Evolutionary conservation across 2,113 vertebrate species (phyloP).

Genomic region (Salvelinus fontinalis): DNA sequence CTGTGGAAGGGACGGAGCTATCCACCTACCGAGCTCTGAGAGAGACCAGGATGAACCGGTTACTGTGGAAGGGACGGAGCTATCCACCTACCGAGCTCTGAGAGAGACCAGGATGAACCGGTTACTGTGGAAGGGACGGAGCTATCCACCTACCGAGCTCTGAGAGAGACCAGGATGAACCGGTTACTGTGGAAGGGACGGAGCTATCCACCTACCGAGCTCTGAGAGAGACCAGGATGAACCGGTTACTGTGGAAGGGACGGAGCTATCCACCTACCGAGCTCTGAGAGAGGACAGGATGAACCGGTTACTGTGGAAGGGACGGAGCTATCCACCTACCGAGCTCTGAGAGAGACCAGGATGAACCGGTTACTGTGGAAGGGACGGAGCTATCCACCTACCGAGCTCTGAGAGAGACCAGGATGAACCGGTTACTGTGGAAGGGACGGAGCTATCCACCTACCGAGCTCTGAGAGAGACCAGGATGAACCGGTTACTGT

Average conservation of each 20-base stretch:
- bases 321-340: constrained; percentile 49
- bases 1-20: constrained; percentile 34
- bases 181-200: constrained; percentile 18
- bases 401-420: constrained; percentile 31
- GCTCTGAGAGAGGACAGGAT: constrained; percentile 33
- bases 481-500: constrained; percentile 16
- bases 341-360: constrained; percentile 30
- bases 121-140: constrained; percentile 22
- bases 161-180: constrained; percentile 41
- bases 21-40: constrained; percentile 41
- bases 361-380: constrained; percentile 23
- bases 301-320: constrained; percentile 22
- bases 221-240: constrained; percentile 37
- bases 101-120: constrained; percentile 39
- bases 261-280: constrained; percentile 44
- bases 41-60: constrained; percentile 34
- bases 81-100: constrained; percentile 44
- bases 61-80: constrained; percentile 23
- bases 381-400: constrained; percentile 49
- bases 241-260: constrained; percentile 24
- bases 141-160: constrained; percentile 43
- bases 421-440: constrained; percentile 15
- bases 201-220: constrained; percentile 43
- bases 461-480: constrained; percentile 29
- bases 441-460: constrained; percentile 51